Evolutionary conservation across 1,140 invertebrate species (phyloP), one percentile per base, ranked within the genome.

Genomic region (Brachionus paranguensis): DNA sequence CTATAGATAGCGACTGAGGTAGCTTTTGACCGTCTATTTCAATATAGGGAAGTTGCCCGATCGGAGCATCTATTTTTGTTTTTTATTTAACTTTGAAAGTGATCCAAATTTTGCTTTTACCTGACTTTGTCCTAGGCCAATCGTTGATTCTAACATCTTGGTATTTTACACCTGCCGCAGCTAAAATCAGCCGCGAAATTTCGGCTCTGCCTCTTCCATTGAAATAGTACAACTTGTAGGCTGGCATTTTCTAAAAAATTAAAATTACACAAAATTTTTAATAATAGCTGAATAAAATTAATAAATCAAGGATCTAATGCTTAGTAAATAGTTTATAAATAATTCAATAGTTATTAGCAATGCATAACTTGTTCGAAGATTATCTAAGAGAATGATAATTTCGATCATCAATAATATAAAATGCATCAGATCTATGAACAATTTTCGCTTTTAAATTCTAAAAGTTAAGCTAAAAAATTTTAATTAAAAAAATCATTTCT

Each of bases 1-100:
- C 83, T 7, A 84, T 84, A 3, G 83, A 20, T 3, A 74, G 27
- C 4, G 65, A 74, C 20, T 84, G 83, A 17, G 65, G 70, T 11
- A 84, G 65, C 20, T 53, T 84, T 6, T 74, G n/a, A 17, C 50
- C 83, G 86, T 94, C 93, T 12, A 93, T 89, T 87, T 93, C 93
- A 8, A 84, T 45, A 14, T 64, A 72, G 5, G 83, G 83, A 24
- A 84, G n/a, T 83, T 85, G 84, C 27, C 79, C 78, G 20, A 83
- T 11, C 17, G 78, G 76, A 27, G 55, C 43, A 50, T 83, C 76
- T 78, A 17, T 55, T 20, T 55, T 53, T n/a, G 3, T 2, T n/a
- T 41, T 41, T 53, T 53, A 78, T 37, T 14, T n/a, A 37, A 29
- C 14, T 78, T 78, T 27, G 17, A 14, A n/a, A 29, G 43, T 14